Conservation (phyloP, 2,797 vertebrate species). For the Melanotaenia nigrans region DNA sequence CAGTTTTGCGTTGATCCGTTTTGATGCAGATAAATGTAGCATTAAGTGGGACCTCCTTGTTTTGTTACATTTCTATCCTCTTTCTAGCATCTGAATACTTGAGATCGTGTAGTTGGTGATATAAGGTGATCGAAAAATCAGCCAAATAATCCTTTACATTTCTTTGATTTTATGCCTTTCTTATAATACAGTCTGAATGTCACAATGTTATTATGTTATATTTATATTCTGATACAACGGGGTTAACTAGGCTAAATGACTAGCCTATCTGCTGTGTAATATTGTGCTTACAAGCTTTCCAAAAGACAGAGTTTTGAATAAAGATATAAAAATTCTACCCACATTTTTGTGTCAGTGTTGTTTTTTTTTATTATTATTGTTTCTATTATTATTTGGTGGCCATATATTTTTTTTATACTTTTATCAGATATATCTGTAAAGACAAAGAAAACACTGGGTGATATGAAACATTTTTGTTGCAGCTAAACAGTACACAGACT, state of each 20-base stretch:
- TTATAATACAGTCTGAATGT: slow-evolving; percentile 36
- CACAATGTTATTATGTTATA: slow-evolving; percentile 64
- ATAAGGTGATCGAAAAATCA: slow-evolving; percentile 48
- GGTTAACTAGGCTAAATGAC: slow-evolving; percentile 56
- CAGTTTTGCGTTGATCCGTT: slow-evolving; percentile 16
- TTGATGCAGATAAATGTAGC: slow-evolving; percentile 65
- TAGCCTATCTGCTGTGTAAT: slow-evolving; percentile 59
- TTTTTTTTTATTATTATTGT: not conserved
- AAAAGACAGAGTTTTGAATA: slow-evolving; percentile 39
- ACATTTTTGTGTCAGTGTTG: not conserved
- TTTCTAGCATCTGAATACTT: slow-evolving; percentile 56
- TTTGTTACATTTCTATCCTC: slow-evolving; percentile 63
- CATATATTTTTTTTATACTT: not conserved
- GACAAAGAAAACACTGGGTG: not conserved
- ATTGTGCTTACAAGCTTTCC: slow-evolving; percentile 46
- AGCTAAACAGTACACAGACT: slow-evolving; percentile 1
- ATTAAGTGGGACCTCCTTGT: slow-evolving; percentile 30
- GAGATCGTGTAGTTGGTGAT: slow-evolving; percentile 55
- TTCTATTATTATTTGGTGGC: not conserved
- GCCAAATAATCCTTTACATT: slow-evolving; percentile 75
- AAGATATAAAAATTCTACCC: slow-evolving; percentile 24
- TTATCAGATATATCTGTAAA: not conserved
- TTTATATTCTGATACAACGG: slow-evolving; percentile 71
- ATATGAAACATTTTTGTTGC: too few species aligned
- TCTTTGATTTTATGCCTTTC: slow-evolving; percentile 59